Conservation (phyloP, 2,888 invertebrate genomes). For the Leptinotarsa juncta region DNA sequence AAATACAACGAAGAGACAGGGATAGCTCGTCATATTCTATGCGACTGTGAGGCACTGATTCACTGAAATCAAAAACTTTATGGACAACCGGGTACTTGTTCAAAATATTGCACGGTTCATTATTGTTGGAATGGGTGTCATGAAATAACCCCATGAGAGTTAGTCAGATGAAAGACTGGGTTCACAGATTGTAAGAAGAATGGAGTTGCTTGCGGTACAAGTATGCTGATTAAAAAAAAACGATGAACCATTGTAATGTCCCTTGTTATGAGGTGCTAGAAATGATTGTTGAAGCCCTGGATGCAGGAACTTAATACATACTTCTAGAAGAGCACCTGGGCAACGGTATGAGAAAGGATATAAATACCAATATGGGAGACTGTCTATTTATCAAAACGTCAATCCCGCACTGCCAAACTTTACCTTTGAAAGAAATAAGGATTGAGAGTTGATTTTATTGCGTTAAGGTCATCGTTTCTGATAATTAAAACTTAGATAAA, state of each 20-base stretch:
- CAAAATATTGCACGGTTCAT: too few species aligned
- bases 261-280: slow-evolving; percentile 79
- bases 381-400: slow-evolving; percentile 66
- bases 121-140: too few species aligned
- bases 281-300: slow-evolving; percentile 73
- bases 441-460: neutral
- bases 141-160: slow-evolving; percentile 58
- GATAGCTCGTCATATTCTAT: too few species aligned
- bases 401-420: slow-evolving; percentile 53
- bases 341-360: slow-evolving; percentile 73
- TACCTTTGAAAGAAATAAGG: slow-evolving; percentile 60
- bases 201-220: slow-evolving; percentile 71
- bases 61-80: too few species aligned
- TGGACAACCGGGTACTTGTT: too few species aligned
- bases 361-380: slow-evolving; percentile 72
- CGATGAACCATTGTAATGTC: slow-evolving; percentile 73
- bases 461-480: neutral
- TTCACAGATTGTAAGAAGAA: slow-evolving; percentile 71
- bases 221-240: slow-evolving; percentile 72
- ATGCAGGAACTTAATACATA: slow-evolving; percentile 62
- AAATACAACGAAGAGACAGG: too few species aligned
- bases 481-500: neutral
- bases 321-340: slow-evolving; percentile 71
- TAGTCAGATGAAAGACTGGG: slow-evolving; percentile 84
- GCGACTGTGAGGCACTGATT: too few species aligned